phyloP scores from a whole-genome alignment of 2,113 vertebrate species.

The Aphyosemion australe region DNA sequence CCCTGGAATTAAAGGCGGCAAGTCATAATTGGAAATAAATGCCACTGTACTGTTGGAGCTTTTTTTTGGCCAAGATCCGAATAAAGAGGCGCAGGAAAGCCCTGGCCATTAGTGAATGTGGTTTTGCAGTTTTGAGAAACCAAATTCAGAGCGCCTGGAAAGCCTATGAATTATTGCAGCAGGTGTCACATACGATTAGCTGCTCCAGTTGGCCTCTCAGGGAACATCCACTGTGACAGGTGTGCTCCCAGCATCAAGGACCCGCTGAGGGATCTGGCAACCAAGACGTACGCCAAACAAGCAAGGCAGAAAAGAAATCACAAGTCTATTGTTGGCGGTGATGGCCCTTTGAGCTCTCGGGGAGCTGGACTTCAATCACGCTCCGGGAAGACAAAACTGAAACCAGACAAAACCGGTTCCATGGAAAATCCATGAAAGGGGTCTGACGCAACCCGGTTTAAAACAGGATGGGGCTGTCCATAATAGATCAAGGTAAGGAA shows the following conservation, averaged over 20 bases:
- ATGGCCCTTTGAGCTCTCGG: conserved; percentile 60
- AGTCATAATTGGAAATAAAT: conserved; percentile 6
- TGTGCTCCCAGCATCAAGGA: conserved; percentile 70
- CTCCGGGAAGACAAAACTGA: conserved; percentile 46
- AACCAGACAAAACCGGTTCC: conserved; percentile 51
- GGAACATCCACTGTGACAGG: conserved; percentile 77
- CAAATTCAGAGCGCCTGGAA: conserved; percentile 59
- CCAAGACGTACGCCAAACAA: conserved; percentile 47
- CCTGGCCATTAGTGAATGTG: conserved; percentile 22
- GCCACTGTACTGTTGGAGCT: background rate
- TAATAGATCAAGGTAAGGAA: conserved; percentile 67
- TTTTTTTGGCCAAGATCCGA: conserved; percentile 6
- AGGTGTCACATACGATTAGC: conserved; percentile 74
- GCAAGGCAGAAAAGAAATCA: conserved; percentile 42
- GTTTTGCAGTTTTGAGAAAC: conserved; percentile 50
- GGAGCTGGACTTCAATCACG: conserved; percentile 60
- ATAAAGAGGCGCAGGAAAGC: conserved; percentile 15
- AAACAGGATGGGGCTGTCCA: conserved; percentile 60
- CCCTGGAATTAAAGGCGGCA: conserved; percentile 2
- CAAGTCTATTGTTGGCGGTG: conserved; percentile 46
- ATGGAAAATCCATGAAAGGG: conserved; percentile 50
- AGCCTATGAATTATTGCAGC: conserved; percentile 76
- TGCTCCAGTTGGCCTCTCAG: conserved; percentile 73
- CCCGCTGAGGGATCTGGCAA: conserved; percentile 53
- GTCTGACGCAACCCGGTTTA: conserved; percentile 62